A percentile compares a stretch with the other conserved stretches of the same genome.
These are phyloP conservation scores for Doris montereyensis DNA, from an alignment of 2,888 invertebrate species.

Conservation along the genomic window DNA sequence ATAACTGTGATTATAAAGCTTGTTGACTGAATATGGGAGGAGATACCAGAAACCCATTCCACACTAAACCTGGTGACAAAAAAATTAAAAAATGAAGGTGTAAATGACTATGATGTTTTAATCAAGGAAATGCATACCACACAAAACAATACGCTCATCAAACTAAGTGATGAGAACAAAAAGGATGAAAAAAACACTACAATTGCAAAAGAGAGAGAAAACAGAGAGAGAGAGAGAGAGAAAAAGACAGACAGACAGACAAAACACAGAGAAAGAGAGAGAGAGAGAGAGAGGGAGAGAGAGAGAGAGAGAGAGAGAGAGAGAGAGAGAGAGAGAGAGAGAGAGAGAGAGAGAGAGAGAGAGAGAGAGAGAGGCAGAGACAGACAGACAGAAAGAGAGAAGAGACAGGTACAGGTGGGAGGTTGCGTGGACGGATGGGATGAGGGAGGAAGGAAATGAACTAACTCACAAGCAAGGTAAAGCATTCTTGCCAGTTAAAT, in stretches of 20 bases:
- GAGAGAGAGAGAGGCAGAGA: not conserved
- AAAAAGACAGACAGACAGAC: not conserved
- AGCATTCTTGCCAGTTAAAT: too few species aligned
- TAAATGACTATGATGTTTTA: too few species aligned
- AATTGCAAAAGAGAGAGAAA: not conserved
- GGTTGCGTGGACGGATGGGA: not conserved
- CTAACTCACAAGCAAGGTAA: not conserved
- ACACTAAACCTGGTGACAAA: slow-evolving; percentile 48
- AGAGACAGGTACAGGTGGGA: not conserved
- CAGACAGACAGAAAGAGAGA: not conserved
- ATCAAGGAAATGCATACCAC: too few species aligned
- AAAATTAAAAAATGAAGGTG: too few species aligned
- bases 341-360: not conserved
- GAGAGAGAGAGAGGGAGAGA: not conserved
- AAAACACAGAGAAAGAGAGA: not conserved
- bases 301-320: not conserved
- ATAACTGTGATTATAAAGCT: slow-evolving; percentile 57
- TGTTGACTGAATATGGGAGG: slow-evolving; percentile 62
- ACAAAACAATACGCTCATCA: too few species aligned
- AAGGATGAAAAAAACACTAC: too few species aligned
- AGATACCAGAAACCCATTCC: slow-evolving; percentile 64
- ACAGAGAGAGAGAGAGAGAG: not conserved
- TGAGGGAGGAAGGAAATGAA: not conserved
- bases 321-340: not conserved
- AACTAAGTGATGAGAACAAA: too few species aligned